Evolutionary conservation across 92 coral and sea anemone genomes (phyloP).

Genomic region (Micromussa lordhowensis): DNA sequence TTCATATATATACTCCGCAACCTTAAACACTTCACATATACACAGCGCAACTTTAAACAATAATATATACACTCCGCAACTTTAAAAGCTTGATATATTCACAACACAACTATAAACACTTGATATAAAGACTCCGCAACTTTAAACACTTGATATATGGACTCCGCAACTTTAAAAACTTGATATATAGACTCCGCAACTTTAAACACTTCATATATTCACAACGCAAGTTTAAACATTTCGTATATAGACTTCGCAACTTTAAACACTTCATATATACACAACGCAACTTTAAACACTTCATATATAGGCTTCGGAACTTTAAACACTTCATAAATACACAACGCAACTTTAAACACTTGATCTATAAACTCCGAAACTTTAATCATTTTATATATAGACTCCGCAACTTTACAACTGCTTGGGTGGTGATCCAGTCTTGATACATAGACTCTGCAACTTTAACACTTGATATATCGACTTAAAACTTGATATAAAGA

Average conservation of each 20-base stretch:
- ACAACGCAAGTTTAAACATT: too few species aligned
- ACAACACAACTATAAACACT: too few species aligned
- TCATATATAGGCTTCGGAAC: background rate
- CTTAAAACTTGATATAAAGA: background rate
- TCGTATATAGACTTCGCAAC: background rate
- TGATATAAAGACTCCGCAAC: background rate
- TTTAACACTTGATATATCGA: background rate
- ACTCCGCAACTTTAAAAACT: background rate
- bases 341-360: background rate
- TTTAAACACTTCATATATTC: background rate
- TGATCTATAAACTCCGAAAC: too few species aligned
- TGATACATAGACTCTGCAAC: background rate
- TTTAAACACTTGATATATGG: background rate
- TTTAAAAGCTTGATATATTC: too few species aligned
- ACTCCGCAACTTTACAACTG: background rate
- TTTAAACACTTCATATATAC: background rate
- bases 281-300: background rate
- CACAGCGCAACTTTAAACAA: background rate
- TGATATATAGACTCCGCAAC: background rate
- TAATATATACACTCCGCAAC: background rate
- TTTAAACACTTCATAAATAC: background rate
- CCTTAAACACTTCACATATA: background rate
- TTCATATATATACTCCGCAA: background rate
- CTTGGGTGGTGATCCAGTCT: background rate
- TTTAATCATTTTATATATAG: too few species aligned